Percentiles rank a stretch among this genome's conserved stretches.
Conservation (phyloP, 1,140 invertebrate species). For the Trichonephila inaurata region DNA sequence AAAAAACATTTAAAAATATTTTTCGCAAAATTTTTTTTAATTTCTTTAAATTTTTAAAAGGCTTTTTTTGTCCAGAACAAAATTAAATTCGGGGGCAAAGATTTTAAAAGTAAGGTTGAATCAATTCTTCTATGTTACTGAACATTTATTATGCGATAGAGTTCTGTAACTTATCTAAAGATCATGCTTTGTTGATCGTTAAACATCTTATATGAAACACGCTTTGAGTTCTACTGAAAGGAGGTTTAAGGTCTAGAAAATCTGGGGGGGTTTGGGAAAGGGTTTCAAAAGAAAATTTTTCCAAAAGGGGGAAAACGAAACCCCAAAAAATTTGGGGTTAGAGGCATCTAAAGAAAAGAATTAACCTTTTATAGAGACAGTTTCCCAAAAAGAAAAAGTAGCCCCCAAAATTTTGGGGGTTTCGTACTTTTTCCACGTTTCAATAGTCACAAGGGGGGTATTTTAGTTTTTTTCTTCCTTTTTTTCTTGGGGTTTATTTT, state of each 20-base stretch:
- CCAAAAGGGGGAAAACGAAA: no score
- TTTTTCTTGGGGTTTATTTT: not conserved
- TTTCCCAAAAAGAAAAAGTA: not conserved
- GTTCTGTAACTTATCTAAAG: no score
- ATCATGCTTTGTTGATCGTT: not conserved
- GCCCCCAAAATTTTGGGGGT: not conserved
- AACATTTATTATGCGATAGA: no score
- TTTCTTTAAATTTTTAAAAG: no score
- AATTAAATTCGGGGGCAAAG: no score
- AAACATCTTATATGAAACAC: not conserved
- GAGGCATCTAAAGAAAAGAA: conserved; percentile 1
- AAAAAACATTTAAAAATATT: no score
- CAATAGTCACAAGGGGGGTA: not conserved
- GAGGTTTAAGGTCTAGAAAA: not conserved
- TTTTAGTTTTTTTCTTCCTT: not conserved
- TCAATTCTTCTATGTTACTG: no score
- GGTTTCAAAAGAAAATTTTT: no score
- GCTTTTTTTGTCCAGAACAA: no score
- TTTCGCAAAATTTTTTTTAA: no score
- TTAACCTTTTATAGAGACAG: not conserved
- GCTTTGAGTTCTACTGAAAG: not conserved
- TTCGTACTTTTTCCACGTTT: not conserved
- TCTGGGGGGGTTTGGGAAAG: not conserved
- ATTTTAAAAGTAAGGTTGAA: no score
- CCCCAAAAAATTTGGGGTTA: not conserved